phyloP scores from a whole-genome alignment of 2,888 invertebrate species.

The Harmothoe impar region DNA sequence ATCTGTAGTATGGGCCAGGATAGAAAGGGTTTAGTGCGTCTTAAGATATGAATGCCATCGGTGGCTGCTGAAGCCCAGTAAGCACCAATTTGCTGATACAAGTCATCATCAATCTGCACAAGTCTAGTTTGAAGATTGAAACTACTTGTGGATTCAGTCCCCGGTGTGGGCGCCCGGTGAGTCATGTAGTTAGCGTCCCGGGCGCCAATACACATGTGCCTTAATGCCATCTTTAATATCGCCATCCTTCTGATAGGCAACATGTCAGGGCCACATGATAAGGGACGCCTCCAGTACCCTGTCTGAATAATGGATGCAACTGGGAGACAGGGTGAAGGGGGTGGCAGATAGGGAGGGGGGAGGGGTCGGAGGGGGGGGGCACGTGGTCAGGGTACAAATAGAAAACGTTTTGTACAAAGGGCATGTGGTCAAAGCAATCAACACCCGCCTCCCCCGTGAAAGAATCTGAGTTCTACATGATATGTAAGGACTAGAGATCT shows the following conservation, averaged over 20 bases:
- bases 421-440: neutral
- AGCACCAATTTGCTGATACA: too few relatives aligned
- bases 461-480: neutral
- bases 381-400: slow-evolving; percentile 39
- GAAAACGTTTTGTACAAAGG: neutral
- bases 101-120: neutral
- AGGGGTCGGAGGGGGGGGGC: neutral
- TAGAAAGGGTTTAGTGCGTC: too few relatives aligned
- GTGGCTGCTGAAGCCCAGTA: too few relatives aligned
- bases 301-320: slow-evolving; percentile 14
- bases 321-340: neutral
- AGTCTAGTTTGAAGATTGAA: slow-evolving; percentile 21
- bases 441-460: neutral
- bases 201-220: neutral
- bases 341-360: neutral
- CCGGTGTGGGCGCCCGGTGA: neutral
- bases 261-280: slow-evolving; percentile 28
- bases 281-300: neutral
- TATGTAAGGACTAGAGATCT: too few relatives aligned
- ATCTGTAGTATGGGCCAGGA: too few relatives aligned
- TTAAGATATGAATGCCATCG: too few relatives aligned
- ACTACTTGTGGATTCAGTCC: slow-evolving; percentile 39
- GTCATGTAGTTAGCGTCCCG: slow-evolving; percentile 23
- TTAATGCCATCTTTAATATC: slow-evolving; percentile 45
- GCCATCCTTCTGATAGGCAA: neutral